These are phyloP conservation scores for Lathamus discolor DNA, from an alignment of 2,113 vertebrate genomes.

Conservation along the genomic window DNA sequence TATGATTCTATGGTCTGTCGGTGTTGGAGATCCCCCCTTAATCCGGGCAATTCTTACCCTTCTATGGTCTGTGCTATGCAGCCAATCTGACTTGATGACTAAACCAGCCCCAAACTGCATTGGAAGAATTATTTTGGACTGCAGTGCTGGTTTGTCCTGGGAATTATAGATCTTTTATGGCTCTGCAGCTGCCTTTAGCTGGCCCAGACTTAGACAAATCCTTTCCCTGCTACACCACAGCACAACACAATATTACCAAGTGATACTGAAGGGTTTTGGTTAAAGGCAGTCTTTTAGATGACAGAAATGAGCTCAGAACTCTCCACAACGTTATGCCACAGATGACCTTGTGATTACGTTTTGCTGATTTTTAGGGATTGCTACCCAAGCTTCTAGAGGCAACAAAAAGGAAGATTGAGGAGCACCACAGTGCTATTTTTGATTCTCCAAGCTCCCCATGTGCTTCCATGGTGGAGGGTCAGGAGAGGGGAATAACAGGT, in stretches of 20 bases:
- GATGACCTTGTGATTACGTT: not conserved
- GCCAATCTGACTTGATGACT: rapidly evolving
- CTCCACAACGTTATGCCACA: not conserved
- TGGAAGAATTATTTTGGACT: not conserved
- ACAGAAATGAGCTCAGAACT: not conserved
- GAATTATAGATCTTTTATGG: not conserved
- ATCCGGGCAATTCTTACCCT: not conserved
- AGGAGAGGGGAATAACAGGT: not conserved
- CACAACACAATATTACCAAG: not conserved
- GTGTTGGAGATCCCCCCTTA: not conserved
- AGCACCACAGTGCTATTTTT: not conserved
- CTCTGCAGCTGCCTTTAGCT: not conserved
- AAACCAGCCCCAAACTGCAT: not conserved
- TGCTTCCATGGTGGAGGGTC: not conserved
- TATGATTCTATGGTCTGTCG: not conserved
- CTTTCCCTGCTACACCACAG: not conserved
- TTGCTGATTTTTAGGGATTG: not conserved
- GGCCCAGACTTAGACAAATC: not conserved
- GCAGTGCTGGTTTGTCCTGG: not conserved
- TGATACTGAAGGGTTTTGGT: not conserved
- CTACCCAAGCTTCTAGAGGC: not conserved
- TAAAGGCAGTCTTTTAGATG: not conserved
- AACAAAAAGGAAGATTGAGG: not conserved
- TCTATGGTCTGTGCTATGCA: not conserved
- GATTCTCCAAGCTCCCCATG: not conserved